These are phyloP conservation scores for Ameiurus melas DNA, from an alignment of 2,113 vertebrate genomes.

Conservation along the genomic window DNA sequence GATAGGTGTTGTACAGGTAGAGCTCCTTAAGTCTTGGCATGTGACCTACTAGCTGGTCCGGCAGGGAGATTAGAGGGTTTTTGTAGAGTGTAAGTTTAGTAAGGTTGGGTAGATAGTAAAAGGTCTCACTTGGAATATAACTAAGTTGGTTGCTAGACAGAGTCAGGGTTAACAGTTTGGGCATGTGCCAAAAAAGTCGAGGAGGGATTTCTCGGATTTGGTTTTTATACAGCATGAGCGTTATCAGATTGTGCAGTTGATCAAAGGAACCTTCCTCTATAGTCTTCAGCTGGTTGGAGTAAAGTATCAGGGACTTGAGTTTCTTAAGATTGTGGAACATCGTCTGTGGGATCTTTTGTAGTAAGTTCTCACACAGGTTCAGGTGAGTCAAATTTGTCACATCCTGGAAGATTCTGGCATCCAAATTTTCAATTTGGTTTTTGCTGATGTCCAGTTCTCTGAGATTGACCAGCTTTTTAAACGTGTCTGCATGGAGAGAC, in stretches of 20 bases:
- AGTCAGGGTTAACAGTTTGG: slow-evolving; percentile 67
- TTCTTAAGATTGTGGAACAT: slow-evolving; percentile 72
- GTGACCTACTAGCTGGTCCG: slow-evolving; percentile 81
- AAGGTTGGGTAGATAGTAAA: slow-evolving; percentile 75
- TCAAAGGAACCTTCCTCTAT: slow-evolving; percentile 73
- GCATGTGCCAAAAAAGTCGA: slow-evolving; percentile 74
- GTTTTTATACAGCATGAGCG: slow-evolving; percentile 77
- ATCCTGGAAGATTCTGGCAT: slow-evolving; percentile 65
- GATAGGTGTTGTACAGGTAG: slow-evolving; percentile 77
- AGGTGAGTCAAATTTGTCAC: slow-evolving; percentile 72
- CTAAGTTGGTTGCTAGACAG: slow-evolving; percentile 78
- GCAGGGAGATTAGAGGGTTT: slow-evolving; percentile 80
- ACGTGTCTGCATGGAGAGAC: slow-evolving; percentile 63
- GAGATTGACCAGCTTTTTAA: slow-evolving; percentile 70
- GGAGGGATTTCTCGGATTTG: slow-evolving; percentile 70
- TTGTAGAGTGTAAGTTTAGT: slow-evolving; percentile 75
- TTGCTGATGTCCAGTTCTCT: slow-evolving; percentile 72
- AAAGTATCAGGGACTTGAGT: slow-evolving; percentile 72
- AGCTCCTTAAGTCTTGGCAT: slow-evolving; percentile 77
- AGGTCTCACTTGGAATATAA: slow-evolving; percentile 74
- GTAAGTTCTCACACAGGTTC: slow-evolving; percentile 78
- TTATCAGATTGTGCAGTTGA: slow-evolving; percentile 69
- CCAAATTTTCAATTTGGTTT: slow-evolving; percentile 71
- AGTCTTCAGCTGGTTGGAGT: slow-evolving; percentile 72
- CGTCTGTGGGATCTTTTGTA: slow-evolving; percentile 71